Percentiles rank a stretch among this genome's conserved stretches.
Evolutionary conservation across 1,140 invertebrate genomes (phyloP).

Genomic region (Hirudo medicinalis): DNA sequence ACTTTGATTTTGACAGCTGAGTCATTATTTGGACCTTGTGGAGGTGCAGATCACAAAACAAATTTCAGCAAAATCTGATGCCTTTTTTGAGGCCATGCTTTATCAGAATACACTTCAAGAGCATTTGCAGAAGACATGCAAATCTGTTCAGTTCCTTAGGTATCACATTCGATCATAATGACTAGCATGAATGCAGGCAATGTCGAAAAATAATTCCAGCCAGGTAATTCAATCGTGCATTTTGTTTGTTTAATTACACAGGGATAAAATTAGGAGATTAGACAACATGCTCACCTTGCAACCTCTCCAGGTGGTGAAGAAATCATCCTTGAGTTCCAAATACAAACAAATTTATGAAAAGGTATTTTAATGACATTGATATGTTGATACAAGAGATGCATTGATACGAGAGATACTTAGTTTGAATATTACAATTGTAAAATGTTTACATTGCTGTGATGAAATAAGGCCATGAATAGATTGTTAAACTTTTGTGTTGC

Average conservation of each 20-base stretch:
- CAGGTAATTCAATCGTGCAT: not conserved
- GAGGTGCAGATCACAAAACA: slow-evolving; percentile 89
- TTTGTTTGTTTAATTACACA: slow-evolving; percentile 30
- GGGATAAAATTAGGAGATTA: slow-evolving; percentile 49
- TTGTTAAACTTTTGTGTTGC: too few species aligned
- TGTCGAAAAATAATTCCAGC: not conserved
- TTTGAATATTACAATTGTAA: not conserved
- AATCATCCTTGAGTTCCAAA: slow-evolving; percentile 43
- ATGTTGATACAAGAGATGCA: not conserved
- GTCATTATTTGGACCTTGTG: slow-evolving; percentile 83
- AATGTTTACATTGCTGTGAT: not conserved
- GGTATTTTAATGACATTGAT: slow-evolving; percentile 29
- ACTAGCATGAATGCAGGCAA: not conserved
- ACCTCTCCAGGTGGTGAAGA: slow-evolving; percentile 59
- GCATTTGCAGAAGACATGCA: slow-evolving; percentile 61
- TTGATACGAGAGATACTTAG: not conserved
- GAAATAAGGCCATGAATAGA: not conserved
- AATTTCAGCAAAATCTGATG: slow-evolving; percentile 85
- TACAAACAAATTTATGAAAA: slow-evolving; percentile 45
- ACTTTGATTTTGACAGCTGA: slow-evolving; percentile 48
- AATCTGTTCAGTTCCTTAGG: slow-evolving; percentile 59
- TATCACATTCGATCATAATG: slow-evolving; percentile 31
- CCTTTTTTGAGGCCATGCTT: slow-evolving; percentile 92
- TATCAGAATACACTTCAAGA: slow-evolving; percentile 62
- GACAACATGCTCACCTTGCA: slow-evolving; percentile 64